phyloP scores from a whole-genome alignment of 2,113 vertebrate species.

The Etheostoma cragini region DNA sequence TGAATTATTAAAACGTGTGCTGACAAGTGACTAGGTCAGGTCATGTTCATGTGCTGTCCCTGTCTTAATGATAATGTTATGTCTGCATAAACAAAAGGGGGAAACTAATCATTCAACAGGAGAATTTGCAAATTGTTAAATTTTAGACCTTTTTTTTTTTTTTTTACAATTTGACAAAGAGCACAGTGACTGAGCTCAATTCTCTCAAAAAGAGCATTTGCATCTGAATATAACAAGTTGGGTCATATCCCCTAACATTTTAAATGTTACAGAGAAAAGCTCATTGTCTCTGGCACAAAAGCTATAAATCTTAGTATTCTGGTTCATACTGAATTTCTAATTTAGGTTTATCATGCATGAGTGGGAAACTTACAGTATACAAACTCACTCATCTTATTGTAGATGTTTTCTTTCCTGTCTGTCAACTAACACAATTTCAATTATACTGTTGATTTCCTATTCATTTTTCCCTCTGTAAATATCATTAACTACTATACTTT shows the following conservation, averaged over 20 bases:
- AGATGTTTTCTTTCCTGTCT: background rate
- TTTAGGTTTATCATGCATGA: background rate
- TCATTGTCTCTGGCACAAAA: background rate
- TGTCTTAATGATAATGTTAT: conserved; percentile 62
- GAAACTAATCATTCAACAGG: background rate
- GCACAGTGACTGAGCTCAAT: background rate
- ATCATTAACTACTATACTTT: background rate
- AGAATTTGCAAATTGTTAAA: conserved; percentile 1
- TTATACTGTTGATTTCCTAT: background rate
- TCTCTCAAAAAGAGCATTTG: background rate
- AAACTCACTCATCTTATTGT: background rate
- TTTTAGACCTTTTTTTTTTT: too few relatives aligned
- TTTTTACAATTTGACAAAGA: background rate
- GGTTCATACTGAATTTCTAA: background rate
- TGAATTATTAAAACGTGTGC: conserved; percentile 85
- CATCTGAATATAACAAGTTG: background rate
- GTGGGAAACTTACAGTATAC: background rate
- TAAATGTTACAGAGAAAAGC: background rate
- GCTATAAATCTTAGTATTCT: background rate
- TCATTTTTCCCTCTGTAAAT: background rate
- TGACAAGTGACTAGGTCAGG: conserved; percentile 64
- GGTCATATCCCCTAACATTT: background rate
- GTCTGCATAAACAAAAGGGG: conserved; percentile 26
- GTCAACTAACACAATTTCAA: background rate
- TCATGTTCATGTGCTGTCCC: conserved; percentile 66